These are phyloP conservation scores for Ricordea florida DNA, from an alignment of 92 coral and sea anemone genomes.

Conservation along the genomic window DNA sequence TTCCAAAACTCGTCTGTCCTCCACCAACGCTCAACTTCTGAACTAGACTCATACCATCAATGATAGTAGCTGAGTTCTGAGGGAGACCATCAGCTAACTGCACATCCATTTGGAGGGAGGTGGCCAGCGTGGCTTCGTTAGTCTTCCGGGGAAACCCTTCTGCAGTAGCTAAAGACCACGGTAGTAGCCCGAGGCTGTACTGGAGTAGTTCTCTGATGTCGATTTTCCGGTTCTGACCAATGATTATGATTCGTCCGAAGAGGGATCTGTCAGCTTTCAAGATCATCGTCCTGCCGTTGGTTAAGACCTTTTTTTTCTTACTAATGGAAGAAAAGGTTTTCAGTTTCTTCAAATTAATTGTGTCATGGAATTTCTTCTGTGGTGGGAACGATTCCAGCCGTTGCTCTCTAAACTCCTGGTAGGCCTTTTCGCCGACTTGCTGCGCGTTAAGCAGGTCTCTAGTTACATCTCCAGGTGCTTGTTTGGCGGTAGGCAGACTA, in stretches of 20 bases:
- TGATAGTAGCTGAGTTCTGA: no score
- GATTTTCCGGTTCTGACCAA: constrained; percentile 54
- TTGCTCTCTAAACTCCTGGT: constrained; percentile 32
- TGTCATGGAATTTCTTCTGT: constrained; percentile 32
- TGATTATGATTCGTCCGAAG: constrained; percentile 46
- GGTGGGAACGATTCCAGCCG: constrained; percentile 38
- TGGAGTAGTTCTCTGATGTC: constrained; percentile 23
- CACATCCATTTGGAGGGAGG: no score
- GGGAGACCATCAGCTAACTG: no score
- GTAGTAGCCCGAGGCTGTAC: constrained; percentile 44
- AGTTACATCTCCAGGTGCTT: constrained; percentile 47
- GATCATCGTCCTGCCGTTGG: constrained; percentile 23
- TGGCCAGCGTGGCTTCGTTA: no score
- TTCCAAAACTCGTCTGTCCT: constrained; percentile 18
- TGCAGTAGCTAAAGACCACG: constrained; percentile 44
- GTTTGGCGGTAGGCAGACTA: constrained; percentile 46
- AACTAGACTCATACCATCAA: no score
- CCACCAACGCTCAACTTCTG: constrained; percentile 1
- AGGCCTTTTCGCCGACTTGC: constrained; percentile 20
- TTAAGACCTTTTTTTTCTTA: constrained; percentile 32
- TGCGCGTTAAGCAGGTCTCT: constrained; percentile 23
- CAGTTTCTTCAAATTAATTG: constrained; percentile 42
- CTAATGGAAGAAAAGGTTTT: constrained; percentile 28
- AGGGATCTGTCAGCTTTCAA: constrained; percentile 55
- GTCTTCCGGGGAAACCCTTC: constrained; percentile 33